These are phyloP conservation scores for Noctua janthe DNA, from an alignment of 2,888 invertebrate genomes.

Conservation along the genomic window DNA sequence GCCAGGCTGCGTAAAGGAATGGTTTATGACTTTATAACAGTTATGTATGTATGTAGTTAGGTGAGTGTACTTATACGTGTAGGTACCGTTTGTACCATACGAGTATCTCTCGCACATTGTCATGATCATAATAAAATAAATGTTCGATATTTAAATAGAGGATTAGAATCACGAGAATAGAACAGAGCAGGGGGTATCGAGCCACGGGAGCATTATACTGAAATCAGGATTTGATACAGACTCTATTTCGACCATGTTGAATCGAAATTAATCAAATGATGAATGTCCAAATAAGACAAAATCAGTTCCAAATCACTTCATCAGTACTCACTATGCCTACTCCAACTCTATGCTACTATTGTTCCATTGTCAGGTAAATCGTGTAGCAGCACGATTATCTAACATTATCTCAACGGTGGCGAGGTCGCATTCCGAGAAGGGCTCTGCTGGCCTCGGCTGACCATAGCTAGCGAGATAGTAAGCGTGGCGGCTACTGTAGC, in stretches of 20 bases:
- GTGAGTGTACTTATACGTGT: background rate
- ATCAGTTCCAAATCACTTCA: conserved; percentile 5
- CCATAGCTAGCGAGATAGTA: conserved; percentile 36
- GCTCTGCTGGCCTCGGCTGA: conserved; percentile 57
- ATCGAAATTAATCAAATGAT: background rate
- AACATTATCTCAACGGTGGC: conserved; percentile 45
- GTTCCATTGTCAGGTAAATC: conserved; percentile 49
- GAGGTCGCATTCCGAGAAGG: conserved; percentile 58
- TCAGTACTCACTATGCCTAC: background rate
- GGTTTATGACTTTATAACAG: conserved; percentile 27
- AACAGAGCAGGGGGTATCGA: background rate
- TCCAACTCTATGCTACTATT: conserved; percentile 12
- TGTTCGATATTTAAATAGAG: too few relatives aligned
- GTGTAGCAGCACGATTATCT: conserved; percentile 43
- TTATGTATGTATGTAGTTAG: conserved; percentile 12
- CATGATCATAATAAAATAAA: background rate
- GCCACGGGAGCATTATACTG: background rate
- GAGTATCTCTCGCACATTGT: background rate
- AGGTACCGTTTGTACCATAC: background rate
- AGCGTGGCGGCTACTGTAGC: conserved; percentile 13
- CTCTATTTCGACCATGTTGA: background rate
- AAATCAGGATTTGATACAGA: background rate
- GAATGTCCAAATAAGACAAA: background rate
- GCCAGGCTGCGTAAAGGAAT: conserved; percentile 9
- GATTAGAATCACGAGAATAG: background rate